These are phyloP conservation scores for Spialia ferax DNA, from an alignment of 2,888 invertebrate species.

Conservation along the genomic window DNA sequence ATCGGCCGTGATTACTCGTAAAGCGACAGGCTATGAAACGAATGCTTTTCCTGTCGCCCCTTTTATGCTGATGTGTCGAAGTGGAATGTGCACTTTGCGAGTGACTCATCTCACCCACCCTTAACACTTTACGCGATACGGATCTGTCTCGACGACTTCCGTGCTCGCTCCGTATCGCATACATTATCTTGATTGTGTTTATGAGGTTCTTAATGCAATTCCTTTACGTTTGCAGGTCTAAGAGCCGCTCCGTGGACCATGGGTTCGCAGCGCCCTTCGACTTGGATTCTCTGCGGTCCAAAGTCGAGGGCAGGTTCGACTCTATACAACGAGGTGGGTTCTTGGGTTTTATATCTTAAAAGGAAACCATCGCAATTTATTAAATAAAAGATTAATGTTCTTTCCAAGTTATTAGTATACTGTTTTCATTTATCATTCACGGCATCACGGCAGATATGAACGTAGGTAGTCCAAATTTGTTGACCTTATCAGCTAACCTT, in stretches of 20 bases:
- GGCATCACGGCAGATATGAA: conserved; percentile 24
- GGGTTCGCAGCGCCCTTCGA: conserved; percentile 95
- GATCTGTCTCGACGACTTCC: conserved; percentile 22
- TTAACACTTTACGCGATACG: conserved; percentile 15
- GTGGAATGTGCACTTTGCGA: conserved; percentile 25
- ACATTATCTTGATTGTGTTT: not conserved
- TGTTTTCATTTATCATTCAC: conserved; percentile 24
- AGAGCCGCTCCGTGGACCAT: conserved; percentile 96
- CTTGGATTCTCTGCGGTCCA: conserved; percentile 93
- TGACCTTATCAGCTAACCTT: conserved; percentile 30
- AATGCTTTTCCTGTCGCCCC: conserved; percentile 30
- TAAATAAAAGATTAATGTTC: conserved; percentile 15
- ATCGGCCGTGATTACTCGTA: conserved; percentile 40
- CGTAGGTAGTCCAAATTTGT: conserved; percentile 19
- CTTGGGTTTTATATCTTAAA: not conserved
- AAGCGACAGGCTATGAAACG: conserved; percentile 31
- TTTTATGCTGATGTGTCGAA: conserved; percentile 29
- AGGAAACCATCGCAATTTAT: not conserved
- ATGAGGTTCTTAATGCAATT: not conserved
- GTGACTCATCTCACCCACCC: conserved; percentile 10
- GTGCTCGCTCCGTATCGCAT: not conserved
- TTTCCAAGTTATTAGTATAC: conserved; percentile 9
- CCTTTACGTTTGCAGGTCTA: conserved; percentile 89
- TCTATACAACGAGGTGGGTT: conserved; percentile 88
- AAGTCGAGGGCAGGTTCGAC: conserved; percentile 95